Base-by-base conservation (phyloP, 2,888 invertebrate species). In the Caenorhabditis uteleia region DNA sequence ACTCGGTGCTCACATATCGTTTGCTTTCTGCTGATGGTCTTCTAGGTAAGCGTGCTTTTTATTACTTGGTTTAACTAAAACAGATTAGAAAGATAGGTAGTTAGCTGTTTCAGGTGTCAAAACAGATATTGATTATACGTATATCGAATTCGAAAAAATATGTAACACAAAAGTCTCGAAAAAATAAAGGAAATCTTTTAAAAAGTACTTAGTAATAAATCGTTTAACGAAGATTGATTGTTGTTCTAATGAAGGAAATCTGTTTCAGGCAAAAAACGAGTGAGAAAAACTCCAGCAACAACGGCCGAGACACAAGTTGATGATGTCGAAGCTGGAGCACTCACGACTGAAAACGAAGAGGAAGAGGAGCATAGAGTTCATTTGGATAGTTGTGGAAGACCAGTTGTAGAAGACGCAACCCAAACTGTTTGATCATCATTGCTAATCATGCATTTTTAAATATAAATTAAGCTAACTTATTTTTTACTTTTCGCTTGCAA, bases 1-100 rank as follows among this genome's bases (percentile, higher is more conserved):
- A 82, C 46, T 59, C 77, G 7, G 76, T 82, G 6, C 77, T 82
- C 43, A 73, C 73, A 27, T 82, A 79, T 54, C 75, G 82, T 21
- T 69, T 82, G 14, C 56, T 82, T 61, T 75, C 80, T 0, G 82
- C 82, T 23, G 82, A 82, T 58, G 82, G 81, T 20, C 61, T 80
- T 7, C 58, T 82, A 39, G 80, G 80, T 64, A 50, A 45, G 60
- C 20, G 33, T 46, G 43, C 31, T 23, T n/a, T 18, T 40, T 27
- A 10, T 23, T 42, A 38, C 16, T 7, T 12, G 39, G 39, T 8
- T 7, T 7, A 39, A 10, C 8, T 12, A 39, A 20, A 39, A n/a
- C 16, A 39, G 39, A 39, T 39, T 7, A 8, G 20, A 20, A 7
- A 39, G 31, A 29, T 10, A 29, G 7, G 31, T 29, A 10, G 31